Base-by-base conservation (phyloP, 2,888 invertebrate species). In the Rhagonycha lutea region DNA sequence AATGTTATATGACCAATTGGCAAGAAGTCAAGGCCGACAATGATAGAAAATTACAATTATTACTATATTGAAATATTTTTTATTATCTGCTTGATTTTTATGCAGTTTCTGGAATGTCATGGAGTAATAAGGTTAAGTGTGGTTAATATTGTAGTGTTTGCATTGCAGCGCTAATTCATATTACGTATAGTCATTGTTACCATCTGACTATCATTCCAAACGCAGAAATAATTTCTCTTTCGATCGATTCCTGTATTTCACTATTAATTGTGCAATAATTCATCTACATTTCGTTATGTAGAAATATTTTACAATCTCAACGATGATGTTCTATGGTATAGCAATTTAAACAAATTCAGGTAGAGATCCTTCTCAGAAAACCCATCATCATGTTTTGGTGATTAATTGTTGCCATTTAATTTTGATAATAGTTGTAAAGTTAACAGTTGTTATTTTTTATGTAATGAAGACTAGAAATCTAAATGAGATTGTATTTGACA, bases 401-500 rank as follows among this genome's bases (percentile, higher is more conserved):
- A 65, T 65, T 65, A 73, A 76, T 73, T 73, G 70, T 76, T 68
- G 73, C 70, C 73, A 70, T 73, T 68, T 68, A 70, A 68, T 73
- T 73, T 73, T 70, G 70, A 73, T 68, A 76, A 76, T 73, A 76
- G 73, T 68, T 70, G 67, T 73, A 67, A 70, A 73, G 29, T 68
- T 32, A 29, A 68, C 29, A 14, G 68, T 28, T 68, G 14, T 63
- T 63, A 65, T 26, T 23, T 65, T 65, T 65, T 65, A 65, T 23
- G 63, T 63, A 67, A 65, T 69, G 70, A 72, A 72, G 62, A 68
- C n/a, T 24, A 69, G 60, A 62, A 28, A 61, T 70, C 61, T 61
- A 73, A 70, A 76, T 73, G 70, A 71, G 73, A 73, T 69, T 65
- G 62, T 60, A 70, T 77, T 73, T 77, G 72, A 73, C 74, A 74